These are phyloP conservation scores for Merops nubicus DNA, from an alignment of 2,113 vertebrate genomes.

Conservation along the genomic window DNA sequence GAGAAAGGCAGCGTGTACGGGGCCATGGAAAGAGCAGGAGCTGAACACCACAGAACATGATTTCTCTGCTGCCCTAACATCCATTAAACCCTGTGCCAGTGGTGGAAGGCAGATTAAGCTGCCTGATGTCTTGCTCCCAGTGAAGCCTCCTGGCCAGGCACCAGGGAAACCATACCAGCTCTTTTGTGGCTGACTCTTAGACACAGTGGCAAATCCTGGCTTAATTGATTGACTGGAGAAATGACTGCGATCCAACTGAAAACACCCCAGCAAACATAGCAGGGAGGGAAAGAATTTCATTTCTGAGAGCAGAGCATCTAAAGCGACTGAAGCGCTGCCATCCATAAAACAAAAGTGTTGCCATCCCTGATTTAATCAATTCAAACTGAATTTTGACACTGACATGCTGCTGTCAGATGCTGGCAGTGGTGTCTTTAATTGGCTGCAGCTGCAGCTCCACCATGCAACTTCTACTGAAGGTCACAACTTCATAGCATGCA, in stretches of 20 bases:
- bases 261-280: constrained; percentile 41
- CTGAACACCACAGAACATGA: constrained; percentile 9
- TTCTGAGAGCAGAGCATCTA: constrained; percentile 49
- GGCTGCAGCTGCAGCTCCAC: constrained; percentile 40
- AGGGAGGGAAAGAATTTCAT: constrained; percentile 32
- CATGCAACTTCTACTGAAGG: not conserved
- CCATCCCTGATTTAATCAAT: constrained; percentile 62
- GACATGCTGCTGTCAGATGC: constrained; percentile 55
- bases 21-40: not conserved
- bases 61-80: constrained; percentile 33
- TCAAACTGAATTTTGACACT: constrained; percentile 63
- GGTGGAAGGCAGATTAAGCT: constrained; percentile 31
- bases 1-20: not conserved
- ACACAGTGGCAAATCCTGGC: constrained; percentile 48
- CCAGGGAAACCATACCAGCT: constrained; percentile 29
- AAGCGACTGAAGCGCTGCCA: constrained; percentile 62
- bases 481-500: not conserved
- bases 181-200: constrained; percentile 42
- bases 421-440: constrained; percentile 38
- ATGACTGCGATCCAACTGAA: not conserved
- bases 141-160: constrained; percentile 9
- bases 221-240: constrained; percentile 57
- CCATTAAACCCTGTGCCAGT: constrained; percentile 33
- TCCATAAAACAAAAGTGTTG: constrained; percentile 64
- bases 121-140: constrained; percentile 17